These are phyloP conservation scores for Formica selysi DNA, from an alignment of 1,140 invertebrate genomes.

Conservation along the genomic window DNA sequence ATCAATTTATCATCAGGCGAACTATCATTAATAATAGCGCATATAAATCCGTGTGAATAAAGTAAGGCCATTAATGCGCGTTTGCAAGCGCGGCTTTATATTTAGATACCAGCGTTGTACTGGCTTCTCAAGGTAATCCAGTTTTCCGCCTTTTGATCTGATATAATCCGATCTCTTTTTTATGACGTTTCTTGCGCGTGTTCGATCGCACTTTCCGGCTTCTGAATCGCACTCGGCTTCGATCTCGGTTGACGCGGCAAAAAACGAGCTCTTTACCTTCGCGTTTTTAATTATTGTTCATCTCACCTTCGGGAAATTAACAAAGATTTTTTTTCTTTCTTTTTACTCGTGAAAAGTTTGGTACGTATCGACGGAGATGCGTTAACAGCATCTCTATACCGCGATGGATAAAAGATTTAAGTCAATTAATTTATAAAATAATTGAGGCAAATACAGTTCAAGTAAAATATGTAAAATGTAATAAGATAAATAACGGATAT, in stretches of 20 bases:
- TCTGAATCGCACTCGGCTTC: conserved; percentile 31
- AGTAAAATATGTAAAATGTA: not conserved
- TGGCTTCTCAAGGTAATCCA: conserved; percentile 48
- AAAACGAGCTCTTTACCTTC: not conserved
- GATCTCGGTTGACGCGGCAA: not conserved
- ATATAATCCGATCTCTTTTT: conserved; percentile 37
- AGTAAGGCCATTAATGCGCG: not conserved
- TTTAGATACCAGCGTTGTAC: conserved; percentile 17
- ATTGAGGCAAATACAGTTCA: not conserved
- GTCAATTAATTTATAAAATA: not conserved
- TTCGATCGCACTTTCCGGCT: conserved; percentile 36
- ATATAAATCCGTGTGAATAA: not conserved
- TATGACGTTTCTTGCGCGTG: not conserved
- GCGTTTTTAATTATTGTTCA: not conserved
- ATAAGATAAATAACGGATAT: not conserved
- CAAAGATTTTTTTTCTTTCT: conserved; percentile 14
- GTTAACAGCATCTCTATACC: not conserved
- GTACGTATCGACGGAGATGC: not conserved
- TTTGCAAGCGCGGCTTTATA: conserved; percentile 10
- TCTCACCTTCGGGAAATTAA: conserved; percentile 35
- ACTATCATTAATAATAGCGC: not conserved
- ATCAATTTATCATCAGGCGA: not conserved
- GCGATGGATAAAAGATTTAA: not conserved
- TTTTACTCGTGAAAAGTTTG: not conserved
- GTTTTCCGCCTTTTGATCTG: conserved; percentile 50